A percentile compares a stretch with the other conserved stretches of the same genome.
phyloP scores from a whole-genome alignment of 1,140 invertebrate genomes.

The Proctacanthus coquilletti region DNA sequence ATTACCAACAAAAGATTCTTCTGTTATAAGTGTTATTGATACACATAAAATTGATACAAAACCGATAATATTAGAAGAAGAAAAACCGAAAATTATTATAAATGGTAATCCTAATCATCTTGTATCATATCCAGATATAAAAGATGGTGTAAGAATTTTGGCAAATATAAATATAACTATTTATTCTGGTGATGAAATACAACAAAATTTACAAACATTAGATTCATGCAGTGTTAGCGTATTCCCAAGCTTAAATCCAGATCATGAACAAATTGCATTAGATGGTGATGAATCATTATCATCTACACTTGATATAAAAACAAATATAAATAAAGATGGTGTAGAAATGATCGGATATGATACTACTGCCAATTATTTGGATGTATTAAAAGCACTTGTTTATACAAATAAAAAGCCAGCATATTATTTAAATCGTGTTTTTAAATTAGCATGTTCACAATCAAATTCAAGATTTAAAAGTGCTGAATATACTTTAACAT shows the following conservation, averaged over 20 bases:
- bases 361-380: constrained; percentile 60
- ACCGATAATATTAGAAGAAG: constrained; percentile 15
- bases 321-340: constrained; percentile 47
- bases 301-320: constrained; percentile 26
- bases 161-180: constrained; percentile 17
- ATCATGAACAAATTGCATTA: constrained; percentile 59
- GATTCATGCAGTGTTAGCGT: constrained; percentile 85
- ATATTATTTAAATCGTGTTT: constrained; percentile 85
- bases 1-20: constrained; percentile 1
- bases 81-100: constrained; percentile 11
- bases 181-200: constrained; percentile 14
- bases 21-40: no score
- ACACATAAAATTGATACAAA: no score
- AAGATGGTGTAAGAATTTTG: constrained; percentile 24
- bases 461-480: constrained; percentile 83
- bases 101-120: constrained; percentile 20
- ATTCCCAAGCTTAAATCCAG: constrained; percentile 84
- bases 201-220: constrained; percentile 36
- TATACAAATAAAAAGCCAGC: constrained; percentile 90
- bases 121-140: constrained; percentile 28
- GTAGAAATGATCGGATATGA: constrained; percentile 68
- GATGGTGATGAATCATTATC: constrained; percentile 24
- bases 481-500: constrained; percentile 70
- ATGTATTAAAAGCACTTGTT: constrained; percentile 69
- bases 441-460: constrained; percentile 87